These are phyloP conservation scores for Hydrophis major DNA, from an alignment of 2,797 vertebrate species.

Conservation along the genomic window DNA sequence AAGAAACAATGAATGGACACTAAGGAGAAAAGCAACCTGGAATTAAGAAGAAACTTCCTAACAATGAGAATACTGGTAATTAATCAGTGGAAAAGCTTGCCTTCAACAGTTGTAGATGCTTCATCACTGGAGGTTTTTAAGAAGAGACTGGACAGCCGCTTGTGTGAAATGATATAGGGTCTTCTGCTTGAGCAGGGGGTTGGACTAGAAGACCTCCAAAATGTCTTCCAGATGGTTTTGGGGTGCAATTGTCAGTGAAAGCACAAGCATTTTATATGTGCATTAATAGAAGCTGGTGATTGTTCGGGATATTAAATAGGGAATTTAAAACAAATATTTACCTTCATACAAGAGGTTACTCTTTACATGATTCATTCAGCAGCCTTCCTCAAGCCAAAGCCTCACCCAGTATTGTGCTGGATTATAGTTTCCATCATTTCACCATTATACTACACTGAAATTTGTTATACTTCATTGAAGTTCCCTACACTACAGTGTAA, in stretches of 20 bases:
- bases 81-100: not conserved
- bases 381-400: not conserved
- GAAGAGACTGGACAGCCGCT: not conserved
- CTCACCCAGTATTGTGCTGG: not conserved
- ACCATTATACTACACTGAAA: not conserved
- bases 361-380: not conserved
- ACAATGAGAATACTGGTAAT: not conserved
- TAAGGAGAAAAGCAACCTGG: not conserved
- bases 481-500: not conserved
- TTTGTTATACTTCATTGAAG: not conserved
- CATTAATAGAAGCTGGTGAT: not conserved
- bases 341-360: not conserved
- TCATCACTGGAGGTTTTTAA: not conserved
- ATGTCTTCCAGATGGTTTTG: not conserved
- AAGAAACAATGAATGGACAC: not conserved
- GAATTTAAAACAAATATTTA: not conserved
- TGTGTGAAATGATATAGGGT: not conserved
- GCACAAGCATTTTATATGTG: not conserved
- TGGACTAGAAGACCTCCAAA: not conserved
- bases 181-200: not conserved
- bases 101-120: not conserved
- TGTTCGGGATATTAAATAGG: not conserved
- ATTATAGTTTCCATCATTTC: not conserved
- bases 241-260: not conserved
- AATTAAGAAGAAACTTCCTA: not conserved